Percentiles rank a stretch among this genome's conserved stretches.
Evolutionary conservation across 2,888 invertebrate species (phyloP).

Genomic region (Galeruca laticollis): DNA sequence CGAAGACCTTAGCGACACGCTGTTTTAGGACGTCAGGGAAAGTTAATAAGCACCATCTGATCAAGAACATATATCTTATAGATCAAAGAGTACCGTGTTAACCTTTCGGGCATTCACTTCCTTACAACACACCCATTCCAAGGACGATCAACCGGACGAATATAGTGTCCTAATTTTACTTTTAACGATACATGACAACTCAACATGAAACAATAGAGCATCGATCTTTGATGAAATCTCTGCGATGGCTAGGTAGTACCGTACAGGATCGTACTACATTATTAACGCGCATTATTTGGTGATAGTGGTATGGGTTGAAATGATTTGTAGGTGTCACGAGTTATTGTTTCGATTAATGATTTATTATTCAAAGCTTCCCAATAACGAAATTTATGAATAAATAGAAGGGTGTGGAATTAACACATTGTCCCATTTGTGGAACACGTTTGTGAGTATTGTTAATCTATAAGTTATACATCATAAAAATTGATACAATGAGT

Average conservation of each 20-base stretch:
- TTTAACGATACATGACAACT: slow-evolving; percentile 23
- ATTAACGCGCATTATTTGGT: neutral
- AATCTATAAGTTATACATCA: neutral
- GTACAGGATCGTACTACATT: slow-evolving; percentile 7
- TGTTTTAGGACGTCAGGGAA: slow-evolving; percentile 19
- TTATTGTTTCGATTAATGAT: neutral
- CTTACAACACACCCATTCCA: slow-evolving; percentile 28
- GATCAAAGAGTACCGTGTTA: slow-evolving; percentile 31
- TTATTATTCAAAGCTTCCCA: too few species aligned
- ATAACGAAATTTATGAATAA: too few species aligned
- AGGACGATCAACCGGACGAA: slow-evolving; percentile 23
- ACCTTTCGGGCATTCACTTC: slow-evolving; percentile 34
- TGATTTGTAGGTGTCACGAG: too few species aligned
- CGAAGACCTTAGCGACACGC: neutral
- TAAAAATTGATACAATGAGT: neutral
- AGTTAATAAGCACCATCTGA: slow-evolving; percentile 25
- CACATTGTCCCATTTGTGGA: too few species aligned
- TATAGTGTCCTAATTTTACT: slow-evolving; percentile 25
- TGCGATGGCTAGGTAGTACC: slow-evolving; percentile 16
- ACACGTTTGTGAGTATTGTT: neutral
- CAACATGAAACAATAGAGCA: slow-evolving; percentile 22
- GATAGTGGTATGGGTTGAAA: neutral
- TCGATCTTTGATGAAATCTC: slow-evolving; percentile 25
- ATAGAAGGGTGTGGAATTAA: too few species aligned
- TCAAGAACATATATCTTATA: slow-evolving; percentile 25